phyloP scores from a whole-genome alignment of 1,140 invertebrate species.

The Sycobia sp. region DNA sequence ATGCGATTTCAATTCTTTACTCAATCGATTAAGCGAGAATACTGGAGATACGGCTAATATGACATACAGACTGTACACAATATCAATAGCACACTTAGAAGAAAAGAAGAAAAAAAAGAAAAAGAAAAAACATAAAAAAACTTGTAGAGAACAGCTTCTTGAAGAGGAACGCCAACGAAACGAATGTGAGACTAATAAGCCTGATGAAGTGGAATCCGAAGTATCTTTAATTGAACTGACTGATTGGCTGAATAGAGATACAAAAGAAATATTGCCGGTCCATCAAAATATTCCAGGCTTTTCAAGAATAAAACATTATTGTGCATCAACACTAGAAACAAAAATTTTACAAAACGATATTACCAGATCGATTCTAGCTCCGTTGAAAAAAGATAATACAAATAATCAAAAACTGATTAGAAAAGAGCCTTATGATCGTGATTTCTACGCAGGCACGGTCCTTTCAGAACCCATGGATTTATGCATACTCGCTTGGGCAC shows the following conservation, averaged over 20 bases:
- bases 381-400: slow-evolving; percentile 13
- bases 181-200: neutral
- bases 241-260: slow-evolving; percentile 42
- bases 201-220: slow-evolving; percentile 20
- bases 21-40: slow-evolving; percentile 44
- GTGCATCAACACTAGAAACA: slow-evolving; percentile 49
- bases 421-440: slow-evolving; percentile 38
- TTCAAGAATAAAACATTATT: slow-evolving; percentile 39
- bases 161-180: neutral
- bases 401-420: slow-evolving; percentile 13
- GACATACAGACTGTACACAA: slow-evolving; percentile 46
- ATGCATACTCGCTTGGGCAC: slow-evolving; percentile 56
- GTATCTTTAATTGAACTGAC: slow-evolving; percentile 46
- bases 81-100: slow-evolving; percentile 49
- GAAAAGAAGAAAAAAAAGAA: slow-evolving; percentile 25
- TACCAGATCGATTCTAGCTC: slow-evolving; percentile 39
- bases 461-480: slow-evolving; percentile 49
- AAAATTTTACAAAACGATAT: slow-evolving; percentile 48
- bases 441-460: slow-evolving; percentile 39
- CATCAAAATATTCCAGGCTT: slow-evolving; percentile 38
- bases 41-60: slow-evolving; percentile 34
- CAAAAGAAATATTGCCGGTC: neutral
- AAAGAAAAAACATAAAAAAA: slow-evolving; percentile 2
- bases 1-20: slow-evolving; percentile 36
- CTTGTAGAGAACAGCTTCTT: neutral